Base-by-base conservation (phyloP, 2,797 vertebrate genomes). In the Manis crassicaudata region DNA sequence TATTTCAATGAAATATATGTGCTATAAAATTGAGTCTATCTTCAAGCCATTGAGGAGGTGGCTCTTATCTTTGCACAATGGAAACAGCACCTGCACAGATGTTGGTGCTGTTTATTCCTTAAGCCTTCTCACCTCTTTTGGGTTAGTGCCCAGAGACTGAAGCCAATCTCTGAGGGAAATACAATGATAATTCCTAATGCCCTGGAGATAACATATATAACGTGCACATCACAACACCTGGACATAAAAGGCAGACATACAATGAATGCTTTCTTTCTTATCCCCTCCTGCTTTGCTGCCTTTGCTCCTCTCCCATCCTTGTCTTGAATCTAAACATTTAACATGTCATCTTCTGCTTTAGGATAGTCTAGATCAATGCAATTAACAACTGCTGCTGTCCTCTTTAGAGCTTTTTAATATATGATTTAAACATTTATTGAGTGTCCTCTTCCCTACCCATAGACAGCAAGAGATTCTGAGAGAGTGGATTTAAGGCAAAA, bases 121-220 rank as follows among this genome's bases (percentile, higher is more conserved):
- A 92, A 94, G 23, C 20, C 72, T 96, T 12, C 77, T 90, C 68
- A 76, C 90, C 81, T 89, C 88, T 23, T 63, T 96, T 97, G 90
- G 79, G 65, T 32, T 90, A 7, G 6, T 92, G 88, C 75, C 85
- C 88, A 88, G 92, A 97, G 52, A 70, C 58, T 35, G 86, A 62
- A 83, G 95, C 75, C 92, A 95, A 5, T 43, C 27, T 50, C 95
- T 95, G 73, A 88, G 93, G 94, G 85, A 58, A 23, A 68, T 73
- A 21, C 89, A n/a, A 90, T 56, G 90, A 65, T 92, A 86, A 96
- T 82, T 79, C 67, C 37, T 50, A 65, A 80, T 75, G 82, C 21
- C 35, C 32, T 43, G 50, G 25, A 72, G 77, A 35, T 77, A 95
- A 92, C 79, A 92, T 62, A 77, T 89, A 79, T 94, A 96, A 97